Evolutionary conservation across 2,888 invertebrate species (phyloP).

Genomic region (Chaetogeoica ovagalla): DNA sequence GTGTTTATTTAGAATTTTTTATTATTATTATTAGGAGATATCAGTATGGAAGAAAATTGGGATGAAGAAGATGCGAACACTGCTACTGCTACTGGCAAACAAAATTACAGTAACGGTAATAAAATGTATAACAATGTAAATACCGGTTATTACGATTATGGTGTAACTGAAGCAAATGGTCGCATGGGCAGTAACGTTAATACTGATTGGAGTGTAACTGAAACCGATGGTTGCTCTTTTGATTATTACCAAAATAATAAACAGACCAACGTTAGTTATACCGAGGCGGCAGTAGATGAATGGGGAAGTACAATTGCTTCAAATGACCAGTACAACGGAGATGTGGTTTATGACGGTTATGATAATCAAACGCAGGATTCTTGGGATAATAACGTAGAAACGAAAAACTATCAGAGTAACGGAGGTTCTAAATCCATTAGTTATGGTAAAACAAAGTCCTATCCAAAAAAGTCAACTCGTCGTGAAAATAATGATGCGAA

Average conservation of each 20-base stretch:
- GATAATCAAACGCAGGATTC: neutral
- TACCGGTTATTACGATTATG: constrained; percentile 26
- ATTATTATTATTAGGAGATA: no score
- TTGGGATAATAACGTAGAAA: neutral
- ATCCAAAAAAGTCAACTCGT: neutral
- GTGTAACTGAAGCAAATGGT: constrained; percentile 54
- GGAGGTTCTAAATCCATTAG: neutral
- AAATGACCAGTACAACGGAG: neutral
- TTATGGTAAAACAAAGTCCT: neutral
- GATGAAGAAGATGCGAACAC: no score
- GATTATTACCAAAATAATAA: neutral
- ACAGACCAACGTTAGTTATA: neutral
- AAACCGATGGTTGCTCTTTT: constrained; percentile 9
- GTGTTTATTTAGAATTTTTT: no score
- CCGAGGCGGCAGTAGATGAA: neutral
- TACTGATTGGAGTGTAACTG: constrained; percentile 53
- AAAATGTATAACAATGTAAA: neutral
- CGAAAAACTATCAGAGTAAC: neutral
- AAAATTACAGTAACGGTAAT: no score
- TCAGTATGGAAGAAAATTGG: no score
- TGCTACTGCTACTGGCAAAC: no score
- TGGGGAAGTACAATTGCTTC: constrained; percentile 6
- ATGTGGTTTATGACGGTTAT: neutral
- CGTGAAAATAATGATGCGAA: neutral
- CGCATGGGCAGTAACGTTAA: constrained; percentile 56